These are phyloP conservation scores for Ploceus nigricollis DNA, from an alignment of 2,113 vertebrate species.

Conservation along the genomic window DNA sequence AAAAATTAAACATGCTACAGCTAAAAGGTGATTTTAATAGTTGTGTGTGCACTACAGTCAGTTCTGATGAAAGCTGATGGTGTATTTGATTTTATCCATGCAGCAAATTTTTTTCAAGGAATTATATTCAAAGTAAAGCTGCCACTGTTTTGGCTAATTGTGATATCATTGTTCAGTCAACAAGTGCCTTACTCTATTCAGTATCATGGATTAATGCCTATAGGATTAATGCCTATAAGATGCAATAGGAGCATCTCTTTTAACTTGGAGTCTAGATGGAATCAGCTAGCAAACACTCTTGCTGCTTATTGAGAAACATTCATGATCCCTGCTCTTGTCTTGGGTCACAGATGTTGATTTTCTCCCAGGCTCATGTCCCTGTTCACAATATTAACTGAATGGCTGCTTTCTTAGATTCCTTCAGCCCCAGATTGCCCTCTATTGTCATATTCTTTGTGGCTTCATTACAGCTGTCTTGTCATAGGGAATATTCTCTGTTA, in stretches of 20 bases:
- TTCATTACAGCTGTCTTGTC: not conserved
- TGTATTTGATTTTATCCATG: not conserved
- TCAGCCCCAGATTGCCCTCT: not conserved
- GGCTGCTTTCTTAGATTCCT: not conserved
- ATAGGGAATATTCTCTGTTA: not conserved
- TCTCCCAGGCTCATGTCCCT: not conserved
- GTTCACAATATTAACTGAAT: not conserved
- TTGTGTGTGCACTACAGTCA: not conserved
- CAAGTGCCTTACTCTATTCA: not conserved
- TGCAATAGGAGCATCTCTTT: not conserved
- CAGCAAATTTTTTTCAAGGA: not conserved
- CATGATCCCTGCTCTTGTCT: not conserved
- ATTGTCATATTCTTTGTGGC: not conserved
- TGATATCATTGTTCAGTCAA: not conserved
- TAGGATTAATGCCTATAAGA: not conserved
- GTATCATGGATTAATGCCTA: not conserved
- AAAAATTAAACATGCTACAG: not conserved
- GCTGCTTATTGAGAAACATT: not conserved
- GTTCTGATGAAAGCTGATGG: not conserved
- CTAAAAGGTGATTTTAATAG: not conserved
- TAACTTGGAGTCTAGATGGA: not conserved
- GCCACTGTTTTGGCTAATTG: not conserved
- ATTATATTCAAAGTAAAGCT: not conserved
- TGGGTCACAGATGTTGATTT: not conserved
- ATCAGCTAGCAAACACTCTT: not conserved